phyloP scores from a whole-genome alignment of 2,888 invertebrate species.

The Luffia ferchaultella region DNA sequence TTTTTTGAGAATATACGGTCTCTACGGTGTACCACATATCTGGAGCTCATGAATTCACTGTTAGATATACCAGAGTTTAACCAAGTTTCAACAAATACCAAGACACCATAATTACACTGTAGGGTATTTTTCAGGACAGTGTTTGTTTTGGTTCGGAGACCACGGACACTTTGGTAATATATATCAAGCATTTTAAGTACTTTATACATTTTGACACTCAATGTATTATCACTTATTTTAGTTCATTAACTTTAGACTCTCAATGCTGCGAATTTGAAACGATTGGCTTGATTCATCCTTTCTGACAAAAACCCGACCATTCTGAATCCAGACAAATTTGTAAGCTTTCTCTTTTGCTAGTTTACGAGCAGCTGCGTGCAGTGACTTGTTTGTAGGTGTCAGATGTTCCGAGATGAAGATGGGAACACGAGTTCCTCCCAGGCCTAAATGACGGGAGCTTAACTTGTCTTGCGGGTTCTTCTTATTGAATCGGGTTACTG shows the following conservation, averaged over 20 bases:
- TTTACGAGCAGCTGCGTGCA: constrained; percentile 5
- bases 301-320: not conserved
- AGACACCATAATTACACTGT: too few species aligned
- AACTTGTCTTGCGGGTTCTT: constrained; percentile 1
- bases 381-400: constrained; percentile 2
- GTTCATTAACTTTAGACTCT: not conserved
- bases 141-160: too few species aligned
- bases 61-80: too few species aligned
- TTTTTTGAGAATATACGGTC: too few species aligned
- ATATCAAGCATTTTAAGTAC: too few species aligned
- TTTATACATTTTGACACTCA: too few species aligned
- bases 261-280: not conserved
- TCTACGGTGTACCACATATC: too few species aligned
- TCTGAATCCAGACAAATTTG: constrained; percentile 5
- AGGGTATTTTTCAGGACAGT: too few species aligned
- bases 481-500: not conserved
- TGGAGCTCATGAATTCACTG: too few species aligned
- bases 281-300: constrained; percentile 1
- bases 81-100: too few species aligned
- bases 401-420: constrained; percentile 13
- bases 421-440: constrained; percentile 4
- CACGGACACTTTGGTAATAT: too few species aligned
- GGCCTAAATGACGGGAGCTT: not conserved
- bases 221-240: too few species aligned
- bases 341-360: constrained; percentile 2